Conservation (phyloP, 1,140 invertebrate genomes). For the Scaptomyza montana region DNA sequence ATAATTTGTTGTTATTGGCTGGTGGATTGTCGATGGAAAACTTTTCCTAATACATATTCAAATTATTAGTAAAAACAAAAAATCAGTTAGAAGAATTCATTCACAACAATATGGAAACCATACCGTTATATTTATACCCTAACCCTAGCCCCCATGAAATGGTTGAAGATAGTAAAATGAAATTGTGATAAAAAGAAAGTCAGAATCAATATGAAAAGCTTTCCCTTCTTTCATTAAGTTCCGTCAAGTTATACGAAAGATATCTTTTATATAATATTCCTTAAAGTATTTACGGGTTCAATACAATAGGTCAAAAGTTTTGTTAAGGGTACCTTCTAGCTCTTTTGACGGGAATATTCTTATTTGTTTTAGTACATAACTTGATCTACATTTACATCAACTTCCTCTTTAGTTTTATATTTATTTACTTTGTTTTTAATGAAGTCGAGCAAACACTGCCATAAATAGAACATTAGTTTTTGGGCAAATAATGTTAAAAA, state of each 20-base stretch:
- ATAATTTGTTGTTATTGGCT: slow-evolving; percentile 48
- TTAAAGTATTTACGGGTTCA: too few species aligned
- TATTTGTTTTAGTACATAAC: too few species aligned
- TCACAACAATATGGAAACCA: slow-evolving; percentile 54
- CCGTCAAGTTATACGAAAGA: too few species aligned
- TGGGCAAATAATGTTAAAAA: slow-evolving; percentile 61
- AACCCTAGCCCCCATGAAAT: too few species aligned
- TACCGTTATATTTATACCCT: background rate
- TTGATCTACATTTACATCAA: slow-evolving; percentile 25
- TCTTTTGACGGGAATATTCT: too few species aligned
- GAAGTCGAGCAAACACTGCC: slow-evolving; percentile 54
- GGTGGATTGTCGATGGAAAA: slow-evolving; percentile 25
- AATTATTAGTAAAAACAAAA: slow-evolving; percentile 30
- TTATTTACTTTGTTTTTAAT: slow-evolving; percentile 60
- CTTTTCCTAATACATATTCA: slow-evolving; percentile 47
- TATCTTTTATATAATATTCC: too few species aligned
- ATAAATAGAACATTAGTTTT: slow-evolving; percentile 79
- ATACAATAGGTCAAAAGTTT: too few species aligned
- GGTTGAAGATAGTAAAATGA: too few species aligned
- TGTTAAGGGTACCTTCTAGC: too few species aligned
- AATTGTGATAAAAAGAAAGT: too few species aligned
- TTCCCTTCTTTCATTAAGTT: too few species aligned
- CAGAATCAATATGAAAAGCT: too few species aligned
- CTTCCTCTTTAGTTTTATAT: slow-evolving; percentile 35
- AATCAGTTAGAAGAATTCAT: slow-evolving; percentile 74